A percentile compares a stretch with the other conserved stretches of the same genome.
Conservation (phyloP, 2,888 invertebrate genomes). For the Lasioglossum villosulum region DNA sequence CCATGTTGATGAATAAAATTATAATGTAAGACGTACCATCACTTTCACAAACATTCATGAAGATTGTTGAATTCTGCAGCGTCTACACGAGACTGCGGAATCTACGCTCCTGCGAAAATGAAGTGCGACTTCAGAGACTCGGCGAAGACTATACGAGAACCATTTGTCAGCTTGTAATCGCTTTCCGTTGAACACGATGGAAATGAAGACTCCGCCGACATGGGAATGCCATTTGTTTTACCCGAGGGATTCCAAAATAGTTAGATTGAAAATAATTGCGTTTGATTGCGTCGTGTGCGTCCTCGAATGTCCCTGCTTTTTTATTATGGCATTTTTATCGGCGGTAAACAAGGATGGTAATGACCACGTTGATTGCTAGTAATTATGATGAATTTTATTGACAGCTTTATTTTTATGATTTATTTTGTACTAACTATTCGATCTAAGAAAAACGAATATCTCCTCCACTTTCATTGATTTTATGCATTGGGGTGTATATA, state of each 20-base stretch:
- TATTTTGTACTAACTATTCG: neutral
- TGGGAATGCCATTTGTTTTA: neutral
- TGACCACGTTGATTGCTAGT: neutral
- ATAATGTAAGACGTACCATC: neutral
- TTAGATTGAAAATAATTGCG: neutral
- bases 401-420: neutral
- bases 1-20: neutral
- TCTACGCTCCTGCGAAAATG: neutral
- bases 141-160: neutral
- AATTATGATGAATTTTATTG: neutral
- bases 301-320: neutral
- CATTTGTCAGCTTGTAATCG: neutral
- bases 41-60: neutral
- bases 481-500: too few species aligned
- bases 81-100: neutral
- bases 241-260: constrained; percentile 2
- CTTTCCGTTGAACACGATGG: neutral
- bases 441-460: too few species aligned
- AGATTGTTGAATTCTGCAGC: neutral
- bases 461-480: too few species aligned
- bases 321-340: neutral
- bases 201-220: neutral
- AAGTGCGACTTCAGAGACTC: neutral
- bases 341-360: neutral
- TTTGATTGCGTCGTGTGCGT: constrained; percentile 6